Conservation (phyloP, 2,888 invertebrate species). For the Neoaliturus tenellus region DNA sequence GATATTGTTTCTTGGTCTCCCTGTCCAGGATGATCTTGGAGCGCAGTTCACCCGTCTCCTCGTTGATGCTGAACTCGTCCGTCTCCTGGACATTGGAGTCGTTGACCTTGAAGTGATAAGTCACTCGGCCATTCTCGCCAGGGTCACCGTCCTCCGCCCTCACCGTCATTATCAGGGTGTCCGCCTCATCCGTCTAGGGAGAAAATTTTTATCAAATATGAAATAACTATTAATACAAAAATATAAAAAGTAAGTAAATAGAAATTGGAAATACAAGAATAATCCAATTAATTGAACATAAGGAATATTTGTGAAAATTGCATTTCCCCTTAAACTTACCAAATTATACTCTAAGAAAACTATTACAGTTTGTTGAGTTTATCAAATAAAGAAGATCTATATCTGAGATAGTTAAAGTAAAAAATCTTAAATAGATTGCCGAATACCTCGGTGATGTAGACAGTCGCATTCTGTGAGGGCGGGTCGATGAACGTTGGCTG, state of each 20-base stretch:
- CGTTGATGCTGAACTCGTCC: slow-evolving; percentile 87
- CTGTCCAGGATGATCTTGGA: slow-evolving; percentile 88
- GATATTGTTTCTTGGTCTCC: slow-evolving; percentile 81
- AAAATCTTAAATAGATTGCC: too few species aligned
- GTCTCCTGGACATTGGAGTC: slow-evolving; percentile 88
- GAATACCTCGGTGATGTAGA: slow-evolving; percentile 90
- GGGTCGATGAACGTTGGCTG: slow-evolving; percentile 89
- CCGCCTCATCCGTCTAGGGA: slow-evolving; percentile 81
- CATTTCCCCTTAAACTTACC: too few species aligned
- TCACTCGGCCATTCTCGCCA: slow-evolving; percentile 89
- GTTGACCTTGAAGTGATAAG: slow-evolving; percentile 88
- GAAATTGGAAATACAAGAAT: too few species aligned
- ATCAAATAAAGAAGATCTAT: too few species aligned
- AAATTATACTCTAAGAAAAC: too few species aligned
- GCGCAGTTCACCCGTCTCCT: slow-evolving; percentile 86
- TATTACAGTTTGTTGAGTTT: too few species aligned
- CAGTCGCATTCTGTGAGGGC: slow-evolving; percentile 82
- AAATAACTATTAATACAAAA: too few species aligned
- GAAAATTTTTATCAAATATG: too few species aligned
- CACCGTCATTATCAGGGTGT: slow-evolving; percentile 87
- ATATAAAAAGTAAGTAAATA: too few species aligned
- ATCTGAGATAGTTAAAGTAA: too few species aligned
- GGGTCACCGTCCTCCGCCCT: slow-evolving; percentile 88
- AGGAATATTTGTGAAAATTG: too few species aligned
- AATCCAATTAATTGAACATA: too few species aligned